Base-by-base conservation (phyloP, 2,888 invertebrate genomes). In the Desoria tigrina region DNA sequence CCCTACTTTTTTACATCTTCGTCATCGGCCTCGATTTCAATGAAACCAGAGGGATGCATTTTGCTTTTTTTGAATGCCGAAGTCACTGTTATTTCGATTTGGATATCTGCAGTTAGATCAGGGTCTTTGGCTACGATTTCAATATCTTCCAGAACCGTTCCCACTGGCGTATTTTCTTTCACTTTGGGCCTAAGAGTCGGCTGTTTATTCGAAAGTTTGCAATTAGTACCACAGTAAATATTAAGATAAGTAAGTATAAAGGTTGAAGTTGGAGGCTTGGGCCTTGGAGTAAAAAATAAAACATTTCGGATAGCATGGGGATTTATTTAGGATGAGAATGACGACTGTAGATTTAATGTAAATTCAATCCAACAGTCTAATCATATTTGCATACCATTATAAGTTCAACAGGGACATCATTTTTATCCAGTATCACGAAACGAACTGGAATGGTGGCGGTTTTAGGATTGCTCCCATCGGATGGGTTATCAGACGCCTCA, bases 401-500 rank as follows among this genome's bases (percentile, higher is more conserved):
- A 42, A 65, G 45, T 23, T 65, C 63, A 1, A 65, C 56, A 3
- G 26, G 14, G 16, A 26, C 26, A 42, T 66, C 66, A 57, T 69
- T 69, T 16, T 6, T 42, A 27, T 69, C 68, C 53, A 69, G 56
- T n/a, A 69, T 59, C 26, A 3, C 59, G 45, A 69, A 69, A 0
- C 2, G 18, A 6, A 68, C 58, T 1, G 28, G 7, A 4, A 45
- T 51, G 9, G 16, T 26, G 14, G 11, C 9, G 3, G 18, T 2
- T 51, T 24, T 9, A 7, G 11, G 51, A 24, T 51, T 51, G 14
- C 24, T 16, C 16, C 6, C 24, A 51, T 51, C 51, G 6, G 51
- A 4, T 23, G 51, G 51, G 16, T 51, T 51, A 51, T 51, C 83
- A 16, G 73, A 76, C 0, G 82, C 82, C 61, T 77, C 69, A 3